Evolutionary conservation across 92 coral and sea anemone species (phyloP).

Genomic region (Zoanthus sociatus): DNA sequence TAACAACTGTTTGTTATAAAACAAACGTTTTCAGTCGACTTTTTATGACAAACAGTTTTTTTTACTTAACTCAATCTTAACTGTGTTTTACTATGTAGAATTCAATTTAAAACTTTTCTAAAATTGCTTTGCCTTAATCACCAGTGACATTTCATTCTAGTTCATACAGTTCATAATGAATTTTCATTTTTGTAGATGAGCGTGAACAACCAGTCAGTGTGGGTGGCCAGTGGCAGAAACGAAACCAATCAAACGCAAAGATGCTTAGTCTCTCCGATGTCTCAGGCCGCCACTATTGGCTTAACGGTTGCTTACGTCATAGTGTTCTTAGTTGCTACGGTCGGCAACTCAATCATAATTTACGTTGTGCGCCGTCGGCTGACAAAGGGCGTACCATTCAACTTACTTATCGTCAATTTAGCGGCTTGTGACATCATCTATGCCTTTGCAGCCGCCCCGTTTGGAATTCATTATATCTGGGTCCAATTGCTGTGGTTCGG

Average conservation of each 20-base stretch:
- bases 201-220: background rate
- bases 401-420: conserved; percentile 41
- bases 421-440: conserved; percentile 45
- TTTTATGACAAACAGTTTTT: too few species aligned
- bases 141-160: background rate
- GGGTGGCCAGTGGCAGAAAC: background rate
- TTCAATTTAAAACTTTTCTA: too few species aligned
- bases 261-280: background rate
- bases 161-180: too few species aligned
- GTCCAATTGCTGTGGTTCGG: conserved; percentile 16
- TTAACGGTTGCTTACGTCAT: conserved; percentile 32
- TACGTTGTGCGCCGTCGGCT: conserved; percentile 35
- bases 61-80: too few species aligned
- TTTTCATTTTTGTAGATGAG: conserved; percentile 19
- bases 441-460: conserved; percentile 41
- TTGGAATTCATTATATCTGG: conserved; percentile 27
- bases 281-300: conserved; percentile 6
- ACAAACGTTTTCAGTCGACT: too few species aligned
- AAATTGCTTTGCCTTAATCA: too few species aligned
- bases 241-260: conserved; percentile 10
- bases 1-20: too few species aligned
- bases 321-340: conserved; percentile 10
- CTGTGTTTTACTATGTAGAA: too few species aligned
- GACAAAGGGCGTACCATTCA: conserved; percentile 39
- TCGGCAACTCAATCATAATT: conserved; percentile 42